Percentiles rank a stretch among this genome's conserved stretches.
phyloP scores from a whole-genome alignment of 2,888 invertebrate species.

The Agapostemon virescens region DNA sequence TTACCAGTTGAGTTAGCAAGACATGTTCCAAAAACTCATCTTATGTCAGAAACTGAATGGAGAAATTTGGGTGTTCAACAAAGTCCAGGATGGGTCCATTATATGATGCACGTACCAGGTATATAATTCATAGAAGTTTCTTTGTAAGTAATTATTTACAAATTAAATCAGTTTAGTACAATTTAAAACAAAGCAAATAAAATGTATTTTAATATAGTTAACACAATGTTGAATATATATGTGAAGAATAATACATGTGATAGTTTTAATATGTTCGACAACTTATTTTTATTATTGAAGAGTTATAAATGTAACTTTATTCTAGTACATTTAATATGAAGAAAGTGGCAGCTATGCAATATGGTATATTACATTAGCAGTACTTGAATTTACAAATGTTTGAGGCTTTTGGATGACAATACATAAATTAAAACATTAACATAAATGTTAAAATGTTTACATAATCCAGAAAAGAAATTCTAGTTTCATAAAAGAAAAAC shows the following conservation, averaged over 20 bases:
- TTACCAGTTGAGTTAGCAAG: constrained; percentile 92
- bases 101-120: constrained; percentile 94
- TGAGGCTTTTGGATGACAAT: too few relatives aligned
- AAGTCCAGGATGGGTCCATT: constrained; percentile 94
- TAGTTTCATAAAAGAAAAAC: too few relatives aligned
- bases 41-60: constrained; percentile 98
- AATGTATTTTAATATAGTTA: neutral
- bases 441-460: too few relatives aligned
- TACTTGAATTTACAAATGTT: too few relatives aligned
- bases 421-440: too few relatives aligned
- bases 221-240: neutral
- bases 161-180: neutral
- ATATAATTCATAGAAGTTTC: constrained; percentile 37
- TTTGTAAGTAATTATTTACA: neutral
- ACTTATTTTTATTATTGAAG: neutral
- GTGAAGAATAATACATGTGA: neutral
- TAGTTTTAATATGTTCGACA: neutral
- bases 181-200: neutral
- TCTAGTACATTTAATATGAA: constrained; percentile 14
- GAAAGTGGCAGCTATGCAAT: constrained; percentile 10
- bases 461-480: too few relatives aligned
- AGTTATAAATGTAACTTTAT: neutral
- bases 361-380: neutral
- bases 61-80: constrained; percentile 96
- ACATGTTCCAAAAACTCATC: constrained; percentile 92